phyloP scores from a whole-genome alignment of 2,888 invertebrate species.

The Petrolisthes manimaculis region DNA sequence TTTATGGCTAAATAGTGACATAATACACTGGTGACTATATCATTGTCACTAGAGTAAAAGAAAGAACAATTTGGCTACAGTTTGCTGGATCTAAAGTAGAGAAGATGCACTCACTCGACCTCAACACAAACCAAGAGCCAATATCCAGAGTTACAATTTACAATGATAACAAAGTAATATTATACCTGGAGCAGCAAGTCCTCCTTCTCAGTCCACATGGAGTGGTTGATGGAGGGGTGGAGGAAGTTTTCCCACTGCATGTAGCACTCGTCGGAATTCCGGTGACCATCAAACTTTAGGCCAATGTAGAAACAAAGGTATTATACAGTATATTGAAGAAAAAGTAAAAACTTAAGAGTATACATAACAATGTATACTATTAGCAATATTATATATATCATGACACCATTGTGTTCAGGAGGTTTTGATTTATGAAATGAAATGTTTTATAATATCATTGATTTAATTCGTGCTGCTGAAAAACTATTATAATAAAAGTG shows the following conservation, averaged over 20 bases:
- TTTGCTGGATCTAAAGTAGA: too few relatives aligned
- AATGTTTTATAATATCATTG: too few relatives aligned
- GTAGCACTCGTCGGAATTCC: conserved; percentile 52
- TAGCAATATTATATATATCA: neutral
- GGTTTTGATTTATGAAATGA: neutral
- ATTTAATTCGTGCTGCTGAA: too few relatives aligned
- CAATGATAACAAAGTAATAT: neutral
- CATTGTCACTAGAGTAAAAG: too few relatives aligned
- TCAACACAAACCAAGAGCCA: neutral
- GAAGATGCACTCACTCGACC: too few relatives aligned
- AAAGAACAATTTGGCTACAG: too few relatives aligned
- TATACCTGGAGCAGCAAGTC: conserved; percentile 51
- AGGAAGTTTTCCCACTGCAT: conserved; percentile 50
- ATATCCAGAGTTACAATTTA: neutral
- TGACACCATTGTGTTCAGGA: neutral
- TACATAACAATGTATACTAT: neutral
- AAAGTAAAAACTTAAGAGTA: neutral
- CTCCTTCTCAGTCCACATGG: conserved; percentile 46
- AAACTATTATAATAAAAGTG: too few relatives aligned
- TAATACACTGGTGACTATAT: too few relatives aligned
- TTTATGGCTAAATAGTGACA: too few relatives aligned
- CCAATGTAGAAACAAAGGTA: too few relatives aligned
- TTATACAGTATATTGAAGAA: neutral
- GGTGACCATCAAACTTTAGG: conserved; percentile 53
- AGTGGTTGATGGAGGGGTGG: conserved; percentile 47